These are phyloP conservation scores for Hipposideros armiger DNA, from an alignment of 2,113 vertebrate species.

Conservation along the genomic window DNA sequence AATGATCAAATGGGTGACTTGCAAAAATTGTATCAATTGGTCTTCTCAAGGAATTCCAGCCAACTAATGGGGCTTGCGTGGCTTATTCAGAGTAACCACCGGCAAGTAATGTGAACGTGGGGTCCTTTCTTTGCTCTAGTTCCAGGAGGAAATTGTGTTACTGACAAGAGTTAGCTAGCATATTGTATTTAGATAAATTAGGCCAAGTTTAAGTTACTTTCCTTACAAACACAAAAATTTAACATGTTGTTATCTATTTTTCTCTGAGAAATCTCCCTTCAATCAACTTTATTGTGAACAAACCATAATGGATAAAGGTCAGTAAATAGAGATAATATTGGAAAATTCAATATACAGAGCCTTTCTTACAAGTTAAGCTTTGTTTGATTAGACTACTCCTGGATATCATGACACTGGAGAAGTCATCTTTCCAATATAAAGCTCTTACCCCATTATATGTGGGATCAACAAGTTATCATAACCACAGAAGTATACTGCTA, in stretches of 20 bases:
- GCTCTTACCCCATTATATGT: background rate
- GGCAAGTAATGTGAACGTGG: background rate
- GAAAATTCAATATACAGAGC: background rate
- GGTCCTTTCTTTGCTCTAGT: background rate
- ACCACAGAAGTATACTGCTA: background rate
- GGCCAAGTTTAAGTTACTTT: background rate
- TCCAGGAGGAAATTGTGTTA: background rate
- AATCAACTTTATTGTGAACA: background rate
- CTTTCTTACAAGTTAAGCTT: background rate
- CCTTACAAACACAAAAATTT: background rate
- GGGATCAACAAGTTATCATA: background rate
- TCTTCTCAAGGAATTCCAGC: background rate
- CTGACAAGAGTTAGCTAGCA: background rate
- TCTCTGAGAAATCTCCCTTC: slow-evolving; percentile 21
- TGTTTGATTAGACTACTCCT: background rate
- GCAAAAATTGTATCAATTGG: background rate
- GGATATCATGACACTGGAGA: background rate
- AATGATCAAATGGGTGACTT: background rate
- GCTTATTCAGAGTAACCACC: background rate
- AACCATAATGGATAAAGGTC: background rate
- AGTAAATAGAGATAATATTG: background rate
- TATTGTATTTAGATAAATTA: background rate
- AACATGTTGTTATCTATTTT: background rate
- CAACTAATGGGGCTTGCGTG: background rate
- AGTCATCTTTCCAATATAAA: background rate